Evolutionary conservation across 1,140 invertebrate species (phyloP), one percentile per base, ranked within the genome.

Genomic region (Calliopsis andreniformis): DNA sequence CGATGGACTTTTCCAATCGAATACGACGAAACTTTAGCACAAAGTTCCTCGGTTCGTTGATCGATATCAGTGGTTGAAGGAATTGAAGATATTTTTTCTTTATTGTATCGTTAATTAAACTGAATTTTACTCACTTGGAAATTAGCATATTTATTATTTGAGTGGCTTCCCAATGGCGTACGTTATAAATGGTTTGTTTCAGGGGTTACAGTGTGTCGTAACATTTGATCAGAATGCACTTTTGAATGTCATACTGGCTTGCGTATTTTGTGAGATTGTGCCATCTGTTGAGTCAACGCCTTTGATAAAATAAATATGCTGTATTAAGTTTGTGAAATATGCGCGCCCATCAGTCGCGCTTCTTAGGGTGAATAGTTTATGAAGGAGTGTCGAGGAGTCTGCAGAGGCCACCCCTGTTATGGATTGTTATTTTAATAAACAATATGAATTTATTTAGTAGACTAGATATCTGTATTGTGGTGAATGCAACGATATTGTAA

Each of bases 301-400:
- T 69, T 25, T 30, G 39, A 43, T 69, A 45, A 69, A 58, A 69
- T 69, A 69, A 56, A 58, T 69, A 43, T n/a, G 35, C 2, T 42
- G 51, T 58, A 69, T 58, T 58, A 58, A 69, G 53, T 42, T 55
- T 32, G 28, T 56, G 51, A 69, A 69, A 56, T 69, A 45, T 32
- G 49, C 25, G 66, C 23, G 49, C 28, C 66, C 53, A 14, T 69
- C 53, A 69, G 3, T 20, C n/a, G 42, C 35, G 53, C 28, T 49
- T 45, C 39, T 69, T 43, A 32, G 66, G 51, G 66, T 69, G 51
- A 69, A 69, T 69, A 69, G 56, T 58, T 69, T 58, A 69, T 32
- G 51, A 43, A 69, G 10, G n/a, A n/a, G 25, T 25, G 47, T 23
- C 1, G 62, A 66, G 45, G 20, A 51, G 66, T 5, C 30, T 23